Percentiles rank a stretch among this genome's conserved stretches.
Conservation (phyloP, 2,888 invertebrate species). For the Tipula vernalis region DNA sequence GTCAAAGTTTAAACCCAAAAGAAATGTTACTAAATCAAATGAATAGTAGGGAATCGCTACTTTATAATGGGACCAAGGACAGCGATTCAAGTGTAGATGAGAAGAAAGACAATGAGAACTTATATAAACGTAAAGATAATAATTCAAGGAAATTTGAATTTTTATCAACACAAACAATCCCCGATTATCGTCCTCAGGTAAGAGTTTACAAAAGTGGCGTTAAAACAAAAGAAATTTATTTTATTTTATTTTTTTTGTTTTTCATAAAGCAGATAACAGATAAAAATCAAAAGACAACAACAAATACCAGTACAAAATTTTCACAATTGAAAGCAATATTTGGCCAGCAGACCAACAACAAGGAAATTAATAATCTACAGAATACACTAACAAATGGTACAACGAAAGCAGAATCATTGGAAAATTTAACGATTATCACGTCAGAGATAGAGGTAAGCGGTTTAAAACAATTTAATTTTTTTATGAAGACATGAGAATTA, state of each 20-base stretch:
- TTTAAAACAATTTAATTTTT: background rate
- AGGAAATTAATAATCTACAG: conserved; percentile 23
- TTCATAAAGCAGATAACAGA: conserved; percentile 37
- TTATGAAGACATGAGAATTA: background rate
- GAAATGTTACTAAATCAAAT: background rate
- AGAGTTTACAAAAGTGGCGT: conserved; percentile 28
- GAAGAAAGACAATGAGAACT: conserved; percentile 15
- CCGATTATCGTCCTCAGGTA: conserved; percentile 71
- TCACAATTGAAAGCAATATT: conserved; percentile 68
- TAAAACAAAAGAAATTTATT: background rate
- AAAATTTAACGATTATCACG: conserved; percentile 18
- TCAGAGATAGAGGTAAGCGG: conserved; percentile 20
- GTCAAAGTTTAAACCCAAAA: conserved; percentile 24
- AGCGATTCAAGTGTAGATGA: conserved; percentile 14
- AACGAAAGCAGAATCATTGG: conserved; percentile 18
- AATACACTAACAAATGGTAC: conserved; percentile 18
- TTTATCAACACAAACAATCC: conserved; percentile 70
- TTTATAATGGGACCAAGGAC: background rate
- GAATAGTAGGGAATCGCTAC: conserved; percentile 1
- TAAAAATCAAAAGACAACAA: conserved; percentile 61
- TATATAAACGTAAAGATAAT: conserved; percentile 44
- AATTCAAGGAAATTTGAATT: conserved; percentile 79
- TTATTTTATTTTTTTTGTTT: conserved; percentile 6
- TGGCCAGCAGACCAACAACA: conserved; percentile 41
- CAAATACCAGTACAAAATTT: conserved; percentile 68